Evolutionary conservation across 2,888 invertebrate genomes (phyloP), one percentile per base, ranked within the genome.

Genomic region (Papilio demoleus): DNA sequence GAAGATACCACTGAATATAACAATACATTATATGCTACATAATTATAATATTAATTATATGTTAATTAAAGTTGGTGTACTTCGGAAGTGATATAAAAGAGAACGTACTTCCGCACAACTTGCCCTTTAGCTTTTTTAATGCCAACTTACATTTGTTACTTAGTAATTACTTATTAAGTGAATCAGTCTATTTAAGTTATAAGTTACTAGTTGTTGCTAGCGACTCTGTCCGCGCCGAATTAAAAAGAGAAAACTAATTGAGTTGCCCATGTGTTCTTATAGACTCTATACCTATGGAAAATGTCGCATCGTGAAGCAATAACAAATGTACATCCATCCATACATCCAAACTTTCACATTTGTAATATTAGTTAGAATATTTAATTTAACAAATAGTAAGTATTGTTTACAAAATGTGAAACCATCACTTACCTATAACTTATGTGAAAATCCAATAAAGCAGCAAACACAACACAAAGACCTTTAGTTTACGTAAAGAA

Each of bases 401-500:
- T 56, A 68, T 50, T 67, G 36, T 64, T 65, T 60, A 66, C 70
- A 63, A 42, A 22, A 64, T 47, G 31, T 17, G 22, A 40, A 50
- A 66, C 12, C 12, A 3, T 27, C 19, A 62, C 67, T 70, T 62
- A 65, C 91, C 90, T 85, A 85, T 68, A 75, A 75, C 73, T 78
- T 77, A 77, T 79, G 81, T 84, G 86, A 86, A 89, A 92, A 92
- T 92, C 92, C 92, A 90, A 90, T 86, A 75, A 80, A 78, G 74
- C 62, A 76, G 78, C 84, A 86, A 85, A 83, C 89, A 90, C 87
- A 87, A 86, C 83, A 83, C 85, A 86, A 86, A 88, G 87, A 86
- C 83, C 81, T 82, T 80, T 76, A 78, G 78, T 81, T 82, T 80
- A 75, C 82, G 79, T 31, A 53, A 68, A 60, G 77, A 77, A 85